Conservation (phyloP, 2,113 vertebrate species). For the Rhagologus leucostigma region DNA sequence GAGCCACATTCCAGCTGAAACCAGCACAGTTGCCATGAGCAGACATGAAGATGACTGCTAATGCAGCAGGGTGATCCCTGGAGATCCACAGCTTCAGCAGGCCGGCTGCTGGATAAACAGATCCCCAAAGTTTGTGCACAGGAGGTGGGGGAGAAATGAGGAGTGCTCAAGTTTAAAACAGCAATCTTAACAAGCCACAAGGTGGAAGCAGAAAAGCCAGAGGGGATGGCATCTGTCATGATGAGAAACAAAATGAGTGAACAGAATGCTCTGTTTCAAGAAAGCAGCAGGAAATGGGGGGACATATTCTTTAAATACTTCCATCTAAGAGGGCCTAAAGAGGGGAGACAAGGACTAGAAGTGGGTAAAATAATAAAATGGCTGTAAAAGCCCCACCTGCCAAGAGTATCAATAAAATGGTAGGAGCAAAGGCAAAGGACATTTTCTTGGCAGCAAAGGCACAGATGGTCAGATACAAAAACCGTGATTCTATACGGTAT, state of each 20-base stretch:
- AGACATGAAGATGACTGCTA: accelerated
- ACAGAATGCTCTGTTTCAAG: neutral
- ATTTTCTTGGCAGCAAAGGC: neutral
- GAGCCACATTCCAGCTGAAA: neutral
- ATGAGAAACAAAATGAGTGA: neutral
- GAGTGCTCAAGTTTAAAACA: neutral
- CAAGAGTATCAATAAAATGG: neutral
- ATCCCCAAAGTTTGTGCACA: neutral
- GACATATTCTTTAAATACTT: neutral
- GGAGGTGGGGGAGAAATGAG: neutral
- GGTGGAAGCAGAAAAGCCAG: slow-evolving; percentile 15
- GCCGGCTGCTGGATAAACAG: neutral
- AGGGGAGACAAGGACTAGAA: neutral
- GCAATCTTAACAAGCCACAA: neutral
- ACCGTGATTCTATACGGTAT: neutral
- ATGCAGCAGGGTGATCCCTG: neutral
- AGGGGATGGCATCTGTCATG: neutral
- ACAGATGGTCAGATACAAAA: slow-evolving; percentile 21
- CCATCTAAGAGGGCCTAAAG: neutral
- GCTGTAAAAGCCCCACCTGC: neutral
- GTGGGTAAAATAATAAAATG: neutral
- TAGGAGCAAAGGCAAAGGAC: neutral
- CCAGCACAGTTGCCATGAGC: neutral
- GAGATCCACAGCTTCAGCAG: neutral
- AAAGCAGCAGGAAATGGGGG: neutral